Base-by-base conservation (phyloP, 2,113 vertebrate genomes). In the Gavialis gangeticus region DNA sequence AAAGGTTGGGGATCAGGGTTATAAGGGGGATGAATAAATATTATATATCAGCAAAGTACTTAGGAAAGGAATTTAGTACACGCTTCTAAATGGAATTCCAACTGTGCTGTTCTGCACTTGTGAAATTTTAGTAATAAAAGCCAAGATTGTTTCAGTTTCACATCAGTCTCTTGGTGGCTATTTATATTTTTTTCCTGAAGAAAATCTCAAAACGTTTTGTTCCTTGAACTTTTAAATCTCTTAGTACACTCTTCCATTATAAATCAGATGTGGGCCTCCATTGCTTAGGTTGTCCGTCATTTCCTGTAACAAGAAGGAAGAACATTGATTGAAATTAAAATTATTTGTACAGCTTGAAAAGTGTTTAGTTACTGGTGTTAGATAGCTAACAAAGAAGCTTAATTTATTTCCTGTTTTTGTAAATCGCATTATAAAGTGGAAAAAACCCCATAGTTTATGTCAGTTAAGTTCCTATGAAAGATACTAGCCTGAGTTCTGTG, bases 251-350 rank as follows among this genome's bases (percentile, higher is more conserved):
- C 97, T 98, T 97, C 99, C 99, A 63, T 99, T 99, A 97, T 98
- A 99, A 92, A 99, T 98, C 96, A 99, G 98, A 95, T 99, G 99
- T 91, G 99, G 98, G 84, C 99, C 99, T 95, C 99, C 99, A 59
- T 99, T 99, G 93, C 98, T 99, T 95, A 99, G 97, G 97, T 98
- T 99, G 98, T 99, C 99, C 96, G 99, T 98, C 91, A 99, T 97
- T 98, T 99, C 99, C 99, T 99, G 98, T 90, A 97, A 97, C 73
- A 96, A 97, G 97, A 97, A 97, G 69, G 97, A 92, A 95, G 97
- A 94, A 62, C 46, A 82, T n/a, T 79, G 82, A 92, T 97, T 94
- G 95, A 92, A 94, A 94, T 95, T 88, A 79, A 58, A 88, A 91
- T 91, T 92, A 71, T 34, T 79, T 90, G 76, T 56, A n/a, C 11